These are phyloP conservation scores for Sciurus carolinensis DNA, from an alignment of 2,797 vertebrate genomes.

Conservation along the genomic window DNA sequence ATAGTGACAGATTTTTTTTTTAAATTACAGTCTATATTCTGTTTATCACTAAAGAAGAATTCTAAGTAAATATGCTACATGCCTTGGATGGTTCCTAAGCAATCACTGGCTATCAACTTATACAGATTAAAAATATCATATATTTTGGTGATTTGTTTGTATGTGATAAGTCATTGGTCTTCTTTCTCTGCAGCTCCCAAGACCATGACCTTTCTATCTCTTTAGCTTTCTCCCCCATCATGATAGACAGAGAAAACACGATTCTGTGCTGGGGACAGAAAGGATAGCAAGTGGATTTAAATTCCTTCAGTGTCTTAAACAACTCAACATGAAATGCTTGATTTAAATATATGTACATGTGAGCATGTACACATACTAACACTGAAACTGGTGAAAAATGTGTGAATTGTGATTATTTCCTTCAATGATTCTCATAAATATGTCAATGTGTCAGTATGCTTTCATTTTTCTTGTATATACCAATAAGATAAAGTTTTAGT, in stretches of 20 bases:
- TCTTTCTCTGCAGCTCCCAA: background rate
- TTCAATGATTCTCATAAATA: background rate
- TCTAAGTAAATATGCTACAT: slow-evolving; percentile 55
- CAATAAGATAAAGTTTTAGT: background rate
- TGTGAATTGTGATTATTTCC: background rate
- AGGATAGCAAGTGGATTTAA: background rate
- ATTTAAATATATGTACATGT: background rate
- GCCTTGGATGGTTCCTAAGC: slow-evolving; percentile 18
- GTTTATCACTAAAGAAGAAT: slow-evolving; percentile 50
- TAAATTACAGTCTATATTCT: background rate
- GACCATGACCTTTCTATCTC: slow-evolving; percentile 56
- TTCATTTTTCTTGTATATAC: background rate
- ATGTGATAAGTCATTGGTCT: slow-evolving; percentile 57
- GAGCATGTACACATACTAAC: background rate
- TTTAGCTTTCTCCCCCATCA: background rate
- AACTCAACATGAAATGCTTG: background rate
- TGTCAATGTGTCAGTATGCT: background rate
- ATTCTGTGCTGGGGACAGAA: background rate
- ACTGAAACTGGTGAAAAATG: background rate
- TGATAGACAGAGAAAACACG: background rate
- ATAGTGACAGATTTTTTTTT: background rate
- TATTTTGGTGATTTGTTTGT: slow-evolving; percentile 41
- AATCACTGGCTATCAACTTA: background rate
- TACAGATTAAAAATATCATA: background rate
- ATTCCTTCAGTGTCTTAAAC: slow-evolving; percentile 20